A percentile compares a stretch with the other conserved stretches of the same genome.
Evolutionary conservation across 2,888 invertebrate genomes (phyloP).

Genomic region (Lasioglossum figueresi): DNA sequence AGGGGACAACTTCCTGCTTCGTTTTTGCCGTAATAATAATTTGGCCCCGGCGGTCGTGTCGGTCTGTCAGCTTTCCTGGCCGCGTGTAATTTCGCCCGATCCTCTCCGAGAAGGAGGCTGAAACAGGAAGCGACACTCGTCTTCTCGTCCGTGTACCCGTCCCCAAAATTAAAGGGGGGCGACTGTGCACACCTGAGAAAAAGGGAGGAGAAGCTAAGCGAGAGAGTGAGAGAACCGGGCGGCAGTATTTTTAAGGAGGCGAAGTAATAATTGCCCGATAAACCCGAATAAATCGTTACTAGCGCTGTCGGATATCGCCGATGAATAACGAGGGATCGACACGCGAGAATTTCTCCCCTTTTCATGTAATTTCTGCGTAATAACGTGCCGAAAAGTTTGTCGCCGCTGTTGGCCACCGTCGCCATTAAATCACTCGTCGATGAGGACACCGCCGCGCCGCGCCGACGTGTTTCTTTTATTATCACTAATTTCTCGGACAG

Average conservation of each 20-base stretch:
- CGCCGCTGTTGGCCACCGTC: slow-evolving; percentile 33
- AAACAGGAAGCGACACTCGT: slow-evolving; percentile 59
- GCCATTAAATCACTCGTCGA: slow-evolving; percentile 59
- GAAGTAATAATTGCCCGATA: slow-evolving; percentile 48
- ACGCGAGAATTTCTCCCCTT: slow-evolving; percentile 54
- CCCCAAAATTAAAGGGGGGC: slow-evolving; percentile 47
- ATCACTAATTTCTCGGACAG: neutral
- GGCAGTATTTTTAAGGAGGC: slow-evolving; percentile 43
- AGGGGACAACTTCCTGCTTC: slow-evolving; percentile 65
- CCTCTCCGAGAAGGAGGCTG: slow-evolving; percentile 10
- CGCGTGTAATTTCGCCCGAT: slow-evolving; percentile 54
- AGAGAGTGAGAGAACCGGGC: neutral
- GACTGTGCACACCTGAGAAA: neutral
- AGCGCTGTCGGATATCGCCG: slow-evolving; percentile 48
- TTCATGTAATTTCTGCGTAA: slow-evolving; percentile 54
- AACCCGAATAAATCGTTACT: slow-evolving; percentile 42
- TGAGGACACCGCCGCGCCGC: slow-evolving; percentile 11
- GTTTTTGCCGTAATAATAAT: slow-evolving; percentile 81
- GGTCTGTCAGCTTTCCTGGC: slow-evolving; percentile 49
- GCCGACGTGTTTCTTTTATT: slow-evolving; percentile 35
- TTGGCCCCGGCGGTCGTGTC: slow-evolving; percentile 64
- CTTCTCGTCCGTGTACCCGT: slow-evolving; percentile 32
- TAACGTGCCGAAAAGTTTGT: slow-evolving; percentile 58
- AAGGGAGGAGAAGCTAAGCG: neutral
- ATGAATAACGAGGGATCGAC: slow-evolving; percentile 61